Conservation (phyloP, 1,140 invertebrate genomes). For the Dreissena rostriformis region DNA sequence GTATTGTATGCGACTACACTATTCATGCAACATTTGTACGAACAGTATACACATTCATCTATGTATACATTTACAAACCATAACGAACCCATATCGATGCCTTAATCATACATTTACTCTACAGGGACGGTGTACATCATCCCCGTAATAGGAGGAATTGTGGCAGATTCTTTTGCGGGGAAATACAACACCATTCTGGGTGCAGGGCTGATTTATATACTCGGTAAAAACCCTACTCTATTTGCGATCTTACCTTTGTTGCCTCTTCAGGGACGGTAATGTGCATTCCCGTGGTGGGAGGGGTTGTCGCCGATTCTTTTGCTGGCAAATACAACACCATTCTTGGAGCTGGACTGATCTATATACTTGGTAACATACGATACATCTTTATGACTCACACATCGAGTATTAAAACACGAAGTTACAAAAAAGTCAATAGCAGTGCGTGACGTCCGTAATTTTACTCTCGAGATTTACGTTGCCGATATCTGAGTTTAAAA, state of each 20-base stretch:
- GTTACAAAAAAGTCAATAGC: too few species aligned
- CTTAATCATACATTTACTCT: constrained; percentile 4
- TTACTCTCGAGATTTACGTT: too few species aligned
- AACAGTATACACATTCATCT: too few species aligned
- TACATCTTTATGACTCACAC: too few species aligned
- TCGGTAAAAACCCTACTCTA: constrained; percentile 54
- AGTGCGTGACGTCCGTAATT: too few species aligned
- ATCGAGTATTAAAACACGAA: too few species aligned
- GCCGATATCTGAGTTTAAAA: too few species aligned
- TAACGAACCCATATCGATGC: too few species aligned
- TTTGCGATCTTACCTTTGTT: too few species aligned
- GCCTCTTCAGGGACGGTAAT: constrained; percentile 69
- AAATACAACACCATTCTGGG: constrained; percentile 75
- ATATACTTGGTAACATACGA: constrained; percentile 63
- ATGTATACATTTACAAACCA: too few species aligned
- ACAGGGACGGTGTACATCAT: constrained; percentile 73
- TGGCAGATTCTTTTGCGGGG: constrained; percentile 74
- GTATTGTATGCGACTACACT: too few species aligned
- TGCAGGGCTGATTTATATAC: constrained; percentile 69
- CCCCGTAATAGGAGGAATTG: constrained; percentile 71
- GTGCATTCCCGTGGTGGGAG: constrained; percentile 72
- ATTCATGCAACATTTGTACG: too few species aligned
- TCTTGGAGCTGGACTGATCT: constrained; percentile 69
- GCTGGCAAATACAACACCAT: constrained; percentile 76
- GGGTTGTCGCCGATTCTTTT: constrained; percentile 72